These are phyloP conservation scores for Agrypnia vestita DNA, from an alignment of 1,140 invertebrate species.

Conservation along the genomic window DNA sequence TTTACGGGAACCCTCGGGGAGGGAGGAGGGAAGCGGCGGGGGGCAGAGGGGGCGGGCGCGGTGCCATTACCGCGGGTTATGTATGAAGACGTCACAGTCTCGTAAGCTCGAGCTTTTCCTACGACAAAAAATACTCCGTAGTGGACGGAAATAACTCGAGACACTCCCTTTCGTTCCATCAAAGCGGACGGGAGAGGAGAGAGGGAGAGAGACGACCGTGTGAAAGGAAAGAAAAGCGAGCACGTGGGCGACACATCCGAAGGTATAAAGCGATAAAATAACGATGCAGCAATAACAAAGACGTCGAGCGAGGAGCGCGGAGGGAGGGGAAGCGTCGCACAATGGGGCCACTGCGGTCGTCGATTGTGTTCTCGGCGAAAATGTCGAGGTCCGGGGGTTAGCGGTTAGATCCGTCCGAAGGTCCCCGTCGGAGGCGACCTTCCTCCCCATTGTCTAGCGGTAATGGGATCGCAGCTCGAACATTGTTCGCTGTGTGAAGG, in stretches of 20 bases:
- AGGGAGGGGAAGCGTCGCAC: not conserved
- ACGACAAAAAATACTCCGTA: conserved; percentile 10
- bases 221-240: conserved; percentile 32
- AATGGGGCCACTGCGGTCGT: not conserved
- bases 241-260: conserved; percentile 44
- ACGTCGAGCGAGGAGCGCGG: conserved; percentile 1
- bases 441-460: too few species aligned
- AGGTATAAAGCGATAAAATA: conserved; percentile 41
- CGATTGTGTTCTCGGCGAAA: not conserved
- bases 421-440: too few species aligned
- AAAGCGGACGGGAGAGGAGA: not conserved
- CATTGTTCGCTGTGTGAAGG: too few species aligned
- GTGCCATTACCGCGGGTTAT: conserved; percentile 42
- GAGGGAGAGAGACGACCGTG: not conserved
- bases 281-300: conserved; percentile 45
- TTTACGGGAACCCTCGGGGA: conserved; percentile 47
- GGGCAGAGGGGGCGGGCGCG: conserved; percentile 2
- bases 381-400: too few species aligned
- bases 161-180: conserved; percentile 44
- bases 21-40: conserved; percentile 5
- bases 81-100: conserved; percentile 2
- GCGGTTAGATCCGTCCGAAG: too few species aligned
- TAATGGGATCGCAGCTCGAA: too few species aligned
- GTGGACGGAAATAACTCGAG: conserved; percentile 35
- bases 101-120: conserved; percentile 20